Percentiles rank a stretch among this genome's conserved stretches.
Conservation (phyloP, 2,113 vertebrate species). For the Prietella phreatophila region DNA sequence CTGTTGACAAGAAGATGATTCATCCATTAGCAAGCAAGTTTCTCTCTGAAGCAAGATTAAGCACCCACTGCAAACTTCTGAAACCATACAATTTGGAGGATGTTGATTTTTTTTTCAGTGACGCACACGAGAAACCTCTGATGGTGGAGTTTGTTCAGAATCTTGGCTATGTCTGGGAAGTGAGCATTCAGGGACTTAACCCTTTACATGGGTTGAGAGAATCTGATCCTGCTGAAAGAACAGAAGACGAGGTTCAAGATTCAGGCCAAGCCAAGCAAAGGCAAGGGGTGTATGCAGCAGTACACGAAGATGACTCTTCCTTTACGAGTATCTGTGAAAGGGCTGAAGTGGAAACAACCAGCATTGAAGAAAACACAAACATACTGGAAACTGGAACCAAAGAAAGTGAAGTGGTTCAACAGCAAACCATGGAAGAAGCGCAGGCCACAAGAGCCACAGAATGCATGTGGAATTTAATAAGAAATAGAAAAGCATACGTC, state of each 20-base stretch:
- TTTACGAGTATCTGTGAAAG: background rate
- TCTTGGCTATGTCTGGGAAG: slow-evolving; percentile 70
- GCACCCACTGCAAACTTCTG: slow-evolving; percentile 74
- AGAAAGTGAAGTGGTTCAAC: background rate
- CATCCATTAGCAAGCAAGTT: slow-evolving; percentile 66
- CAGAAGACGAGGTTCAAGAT: background rate
- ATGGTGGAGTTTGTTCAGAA: slow-evolving; percentile 75
- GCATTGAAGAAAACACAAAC: background rate
- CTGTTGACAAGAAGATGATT: slow-evolving; percentile 69
- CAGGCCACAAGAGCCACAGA: background rate
- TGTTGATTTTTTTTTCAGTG: slow-evolving; percentile 63
- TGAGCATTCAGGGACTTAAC: slow-evolving; percentile 69
- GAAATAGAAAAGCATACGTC: background rate
- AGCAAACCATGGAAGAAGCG: background rate
- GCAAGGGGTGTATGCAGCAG: background rate
- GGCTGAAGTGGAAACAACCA: background rate
- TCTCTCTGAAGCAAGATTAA: slow-evolving; percentile 72
- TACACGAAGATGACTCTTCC: background rate
- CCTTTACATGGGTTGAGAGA: background rate
- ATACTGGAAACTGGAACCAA: background rate
- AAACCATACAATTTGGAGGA: slow-evolving; percentile 56
- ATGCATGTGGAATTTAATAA: background rate
- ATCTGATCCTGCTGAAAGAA: background rate
- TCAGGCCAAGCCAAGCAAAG: background rate
- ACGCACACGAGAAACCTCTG: slow-evolving; percentile 67